A percentile compares a stretch with the other conserved stretches of the same genome.
phyloP scores from a whole-genome alignment of 2,113 vertebrate genomes.

The Cheilinus undulatus region DNA sequence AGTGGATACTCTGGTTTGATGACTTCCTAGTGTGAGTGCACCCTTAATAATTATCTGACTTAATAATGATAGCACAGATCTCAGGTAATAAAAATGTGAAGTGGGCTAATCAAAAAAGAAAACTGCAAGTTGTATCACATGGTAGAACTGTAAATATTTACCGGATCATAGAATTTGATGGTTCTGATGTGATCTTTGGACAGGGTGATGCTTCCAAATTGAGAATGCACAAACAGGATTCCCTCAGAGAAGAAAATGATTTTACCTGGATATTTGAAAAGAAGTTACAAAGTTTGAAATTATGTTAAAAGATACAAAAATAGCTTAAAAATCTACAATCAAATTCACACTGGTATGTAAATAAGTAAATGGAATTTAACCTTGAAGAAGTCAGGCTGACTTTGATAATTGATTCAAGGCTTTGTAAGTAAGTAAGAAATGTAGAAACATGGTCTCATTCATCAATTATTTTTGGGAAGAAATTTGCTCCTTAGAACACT shows the following conservation, averaged over 20 bases:
- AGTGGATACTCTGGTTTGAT: no score
- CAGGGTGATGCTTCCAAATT: slow-evolving; percentile 87
- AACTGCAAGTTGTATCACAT: neutral
- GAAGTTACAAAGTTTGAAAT: neutral
- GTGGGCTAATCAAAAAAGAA: neutral
- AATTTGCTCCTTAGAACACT: no score
- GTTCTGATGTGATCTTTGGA: slow-evolving; percentile 87
- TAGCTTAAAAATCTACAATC: neutral
- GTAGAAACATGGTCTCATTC: no score
- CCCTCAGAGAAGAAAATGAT: slow-evolving; percentile 92
- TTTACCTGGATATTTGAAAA: slow-evolving; percentile 82
- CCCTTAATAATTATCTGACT: no score
- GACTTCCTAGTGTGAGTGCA: no score
- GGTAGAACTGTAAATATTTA: slow-evolving; percentile 52
- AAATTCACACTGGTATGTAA: neutral
- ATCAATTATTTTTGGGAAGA: no score
- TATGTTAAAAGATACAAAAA: neutral
- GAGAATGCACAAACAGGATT: slow-evolving; percentile 89
- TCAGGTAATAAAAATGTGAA: neutral
- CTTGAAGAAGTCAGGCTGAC: neutral
- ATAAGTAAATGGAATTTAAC: no score
- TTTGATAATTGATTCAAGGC: neutral
- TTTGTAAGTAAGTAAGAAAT: neutral
- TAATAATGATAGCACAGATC: neutral
- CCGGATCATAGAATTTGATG: slow-evolving; percentile 89